A percentile compares a stretch with the other conserved stretches of the same genome.
Conservation (phyloP, 1,140 invertebrate species). For the Nasonia longicornis region DNA sequence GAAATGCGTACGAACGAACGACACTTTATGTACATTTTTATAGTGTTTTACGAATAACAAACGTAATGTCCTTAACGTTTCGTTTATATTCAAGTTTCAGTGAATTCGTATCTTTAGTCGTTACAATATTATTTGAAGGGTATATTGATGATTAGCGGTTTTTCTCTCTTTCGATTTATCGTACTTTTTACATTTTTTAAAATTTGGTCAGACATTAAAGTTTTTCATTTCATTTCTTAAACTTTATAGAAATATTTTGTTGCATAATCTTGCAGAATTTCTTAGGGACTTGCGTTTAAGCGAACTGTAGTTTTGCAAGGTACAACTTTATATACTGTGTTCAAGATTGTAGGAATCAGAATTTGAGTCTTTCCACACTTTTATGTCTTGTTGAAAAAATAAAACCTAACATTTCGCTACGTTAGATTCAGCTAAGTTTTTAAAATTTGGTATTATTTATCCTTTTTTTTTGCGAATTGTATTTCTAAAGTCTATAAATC, state of each 20-base stretch:
- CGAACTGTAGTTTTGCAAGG: constrained; percentile 30
- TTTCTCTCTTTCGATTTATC: constrained; percentile 31
- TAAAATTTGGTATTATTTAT: constrained; percentile 20
- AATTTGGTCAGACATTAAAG: constrained; percentile 33
- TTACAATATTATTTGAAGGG: constrained; percentile 44
- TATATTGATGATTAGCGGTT: constrained; percentile 48
- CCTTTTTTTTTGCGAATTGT: constrained; percentile 35
- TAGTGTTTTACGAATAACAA: constrained; percentile 39
- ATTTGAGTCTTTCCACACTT: constrained; percentile 29
- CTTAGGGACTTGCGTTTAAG: constrained; percentile 15
- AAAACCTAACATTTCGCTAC: constrained; percentile 28
- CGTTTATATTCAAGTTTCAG: constrained; percentile 45
- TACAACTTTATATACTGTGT: constrained; percentile 12
- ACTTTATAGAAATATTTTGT: constrained; percentile 11
- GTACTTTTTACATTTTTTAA: constrained; percentile 24
- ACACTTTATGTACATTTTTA: constrained; percentile 54
- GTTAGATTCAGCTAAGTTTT: constrained; percentile 25
- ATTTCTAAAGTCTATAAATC: constrained; percentile 43
- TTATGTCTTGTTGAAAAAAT: constrained; percentile 30
- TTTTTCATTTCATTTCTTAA: constrained; percentile 14
- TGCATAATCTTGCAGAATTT: constrained; percentile 4
- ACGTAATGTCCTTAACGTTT: constrained; percentile 47
- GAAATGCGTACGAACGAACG: constrained; percentile 54
- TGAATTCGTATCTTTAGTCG: constrained; percentile 38
- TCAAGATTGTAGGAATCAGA: constrained; percentile 30